Evolutionary conservation across 2,113 vertebrate species (phyloP).

Genomic region (Oreochromis spilurus): DNA sequence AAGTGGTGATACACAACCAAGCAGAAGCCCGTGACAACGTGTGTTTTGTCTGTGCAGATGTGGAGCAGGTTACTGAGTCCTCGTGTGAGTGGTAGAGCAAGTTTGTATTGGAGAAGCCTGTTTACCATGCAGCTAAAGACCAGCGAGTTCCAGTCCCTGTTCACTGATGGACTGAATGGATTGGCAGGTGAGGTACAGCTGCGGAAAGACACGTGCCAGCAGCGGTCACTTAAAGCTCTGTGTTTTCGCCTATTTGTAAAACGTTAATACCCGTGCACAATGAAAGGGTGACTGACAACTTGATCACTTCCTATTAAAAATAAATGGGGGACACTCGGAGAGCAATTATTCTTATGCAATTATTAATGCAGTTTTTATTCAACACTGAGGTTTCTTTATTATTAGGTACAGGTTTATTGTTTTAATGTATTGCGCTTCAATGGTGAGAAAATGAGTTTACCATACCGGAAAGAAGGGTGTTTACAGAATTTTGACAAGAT

Average conservation of each 20-base stretch:
- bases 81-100: constrained; percentile 9
- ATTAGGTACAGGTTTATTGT: neutral
- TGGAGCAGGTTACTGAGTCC: constrained; percentile 56
- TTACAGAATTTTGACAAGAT: neutral
- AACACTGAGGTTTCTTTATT: neutral
- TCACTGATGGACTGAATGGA: constrained; percentile 83
- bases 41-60: constrained; percentile 55
- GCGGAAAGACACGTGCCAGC: neutral
- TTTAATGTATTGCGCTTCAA: neutral
- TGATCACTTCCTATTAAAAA: neutral
- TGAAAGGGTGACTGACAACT: neutral
- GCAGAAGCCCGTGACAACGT: neutral
- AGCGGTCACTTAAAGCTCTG: fast-evolving
- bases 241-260: neutral
- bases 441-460: neutral
- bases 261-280: neutral
- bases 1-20: neutral
- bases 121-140: constrained; percentile 84
- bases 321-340: neutral
- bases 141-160: constrained; percentile 84
- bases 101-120: constrained; percentile 53
- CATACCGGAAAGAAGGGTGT: neutral
- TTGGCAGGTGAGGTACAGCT: constrained; percentile 76
- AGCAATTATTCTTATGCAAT: neutral
- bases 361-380: neutral